phyloP scores from a whole-genome alignment of 2,113 vertebrate genomes.

The Orycteropus afer region DNA sequence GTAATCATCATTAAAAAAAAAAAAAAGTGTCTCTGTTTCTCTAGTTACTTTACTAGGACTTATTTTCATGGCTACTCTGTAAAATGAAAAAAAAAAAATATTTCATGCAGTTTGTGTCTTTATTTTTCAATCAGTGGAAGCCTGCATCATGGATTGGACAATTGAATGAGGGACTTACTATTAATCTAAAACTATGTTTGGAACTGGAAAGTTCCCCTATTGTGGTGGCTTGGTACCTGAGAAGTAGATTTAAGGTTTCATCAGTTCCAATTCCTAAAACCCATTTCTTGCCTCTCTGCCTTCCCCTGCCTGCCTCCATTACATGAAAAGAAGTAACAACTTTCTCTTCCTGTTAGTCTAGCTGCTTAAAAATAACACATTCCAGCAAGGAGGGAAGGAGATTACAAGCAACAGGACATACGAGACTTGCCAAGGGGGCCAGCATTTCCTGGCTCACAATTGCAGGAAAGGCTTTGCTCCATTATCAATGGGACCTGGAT shows the following conservation, averaged over 20 bases:
- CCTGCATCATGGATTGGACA: background rate
- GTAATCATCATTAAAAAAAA: slow-evolving; percentile 25
- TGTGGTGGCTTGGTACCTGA: background rate
- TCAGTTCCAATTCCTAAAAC: background rate
- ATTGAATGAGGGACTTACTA: background rate
- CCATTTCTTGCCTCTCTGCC: background rate
- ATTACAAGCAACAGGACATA: slow-evolving; percentile 73
- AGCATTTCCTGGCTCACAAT: slow-evolving; percentile 93
- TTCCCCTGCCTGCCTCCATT: background rate
- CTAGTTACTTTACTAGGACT: background rate
- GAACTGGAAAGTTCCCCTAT: background rate
- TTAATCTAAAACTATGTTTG: background rate
- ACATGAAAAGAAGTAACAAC: slow-evolving; percentile 57
- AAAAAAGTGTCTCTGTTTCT: slow-evolving; percentile 38
- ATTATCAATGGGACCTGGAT: slow-evolving; percentile 86
- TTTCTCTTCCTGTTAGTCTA: slow-evolving; percentile 72
- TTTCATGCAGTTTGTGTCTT: background rate
- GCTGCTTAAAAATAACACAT: slow-evolving; percentile 76
- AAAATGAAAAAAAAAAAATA: slow-evolving; percentile 46
- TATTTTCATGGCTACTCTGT: slow-evolving; percentile 15
- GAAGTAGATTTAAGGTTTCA: background rate
- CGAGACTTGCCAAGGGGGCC: slow-evolving; percentile 74
- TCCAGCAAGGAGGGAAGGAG: slow-evolving; percentile 65
- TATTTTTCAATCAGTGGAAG: background rate
- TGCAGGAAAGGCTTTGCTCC: slow-evolving; percentile 89